Conservation (phyloP, 2,797 vertebrate species). For the Miichthys miiuy region DNA sequence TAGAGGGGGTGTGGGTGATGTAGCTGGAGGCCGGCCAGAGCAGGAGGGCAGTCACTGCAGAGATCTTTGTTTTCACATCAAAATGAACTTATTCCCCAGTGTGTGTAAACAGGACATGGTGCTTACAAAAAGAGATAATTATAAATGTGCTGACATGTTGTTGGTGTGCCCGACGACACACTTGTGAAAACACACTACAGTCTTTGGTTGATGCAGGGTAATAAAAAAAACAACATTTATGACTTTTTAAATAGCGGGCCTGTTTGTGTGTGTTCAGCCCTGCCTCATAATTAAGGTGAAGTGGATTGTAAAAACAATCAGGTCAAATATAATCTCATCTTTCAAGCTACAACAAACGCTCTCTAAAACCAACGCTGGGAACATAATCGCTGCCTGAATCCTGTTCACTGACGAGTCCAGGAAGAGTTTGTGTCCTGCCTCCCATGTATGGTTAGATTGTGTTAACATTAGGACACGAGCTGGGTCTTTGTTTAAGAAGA, state of each 20-base stretch:
- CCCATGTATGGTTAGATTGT: neutral
- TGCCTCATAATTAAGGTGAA: constrained; percentile 36
- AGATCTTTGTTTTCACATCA: constrained; percentile 49
- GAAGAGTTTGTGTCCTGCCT: neutral
- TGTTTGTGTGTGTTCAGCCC: constrained; percentile 40
- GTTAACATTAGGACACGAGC: neutral
- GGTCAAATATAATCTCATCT: constrained; percentile 32
- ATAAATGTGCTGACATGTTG: constrained; percentile 35
- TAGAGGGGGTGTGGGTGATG: constrained; percentile 20
- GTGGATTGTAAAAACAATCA: constrained; percentile 23
- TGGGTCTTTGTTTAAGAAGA: neutral
- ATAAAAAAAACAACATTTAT: constrained; percentile 56
- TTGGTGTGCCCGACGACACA: neutral
- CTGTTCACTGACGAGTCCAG: neutral
- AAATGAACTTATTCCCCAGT: constrained; percentile 33
- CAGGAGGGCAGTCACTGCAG: neutral
- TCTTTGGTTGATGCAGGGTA: constrained; percentile 8
- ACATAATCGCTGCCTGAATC: neutral
- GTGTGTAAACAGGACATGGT: constrained; percentile 52
- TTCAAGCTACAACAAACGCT: constrained; percentile 29
- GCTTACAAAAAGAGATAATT: constrained; percentile 36
- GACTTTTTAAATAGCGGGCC: constrained; percentile 23
- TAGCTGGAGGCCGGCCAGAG: constrained; percentile 30
- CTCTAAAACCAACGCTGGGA: neutral
- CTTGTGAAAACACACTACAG: constrained; percentile 33